These are phyloP conservation scores for Allobates femoralis DNA, from an alignment of 2,797 vertebrate species.

Conservation along the genomic window DNA sequence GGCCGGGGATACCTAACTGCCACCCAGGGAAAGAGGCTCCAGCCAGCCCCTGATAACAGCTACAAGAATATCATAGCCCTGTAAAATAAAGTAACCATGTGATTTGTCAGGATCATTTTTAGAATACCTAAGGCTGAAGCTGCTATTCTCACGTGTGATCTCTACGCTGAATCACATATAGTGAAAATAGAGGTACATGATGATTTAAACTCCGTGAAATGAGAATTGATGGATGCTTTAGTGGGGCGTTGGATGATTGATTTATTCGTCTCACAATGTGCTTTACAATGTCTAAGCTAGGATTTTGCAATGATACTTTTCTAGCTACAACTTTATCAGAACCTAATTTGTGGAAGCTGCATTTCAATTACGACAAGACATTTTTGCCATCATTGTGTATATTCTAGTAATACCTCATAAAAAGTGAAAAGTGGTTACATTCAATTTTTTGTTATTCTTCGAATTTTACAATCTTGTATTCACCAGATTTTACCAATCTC, in stretches of 20 bases:
- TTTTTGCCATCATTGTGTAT: not conserved
- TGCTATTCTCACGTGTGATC: no score
- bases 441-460: no score
- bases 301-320: not conserved
- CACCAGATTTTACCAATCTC: no score
- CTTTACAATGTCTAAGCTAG: not conserved
- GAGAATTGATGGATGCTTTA: constrained; percentile 5
- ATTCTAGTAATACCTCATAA: not conserved
- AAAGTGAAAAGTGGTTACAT: not conserved
- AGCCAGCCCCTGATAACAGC: no score
- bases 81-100: not conserved
- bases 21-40: no score
- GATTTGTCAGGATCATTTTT: not conserved
- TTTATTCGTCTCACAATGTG: constrained; percentile 11
- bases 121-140: not conserved
- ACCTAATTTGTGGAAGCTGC: not conserved
- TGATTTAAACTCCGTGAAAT: not conserved
- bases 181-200: not conserved
- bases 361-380: not conserved
- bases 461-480: no score
- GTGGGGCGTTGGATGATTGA: constrained; percentile 1
- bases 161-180: constrained; percentile 1
- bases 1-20: no score
- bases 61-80: not conserved
- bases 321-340: not conserved